Evolutionary conservation across 2,797 vertebrate genomes (phyloP).

Genomic region (Macropodus opercularis): DNA sequence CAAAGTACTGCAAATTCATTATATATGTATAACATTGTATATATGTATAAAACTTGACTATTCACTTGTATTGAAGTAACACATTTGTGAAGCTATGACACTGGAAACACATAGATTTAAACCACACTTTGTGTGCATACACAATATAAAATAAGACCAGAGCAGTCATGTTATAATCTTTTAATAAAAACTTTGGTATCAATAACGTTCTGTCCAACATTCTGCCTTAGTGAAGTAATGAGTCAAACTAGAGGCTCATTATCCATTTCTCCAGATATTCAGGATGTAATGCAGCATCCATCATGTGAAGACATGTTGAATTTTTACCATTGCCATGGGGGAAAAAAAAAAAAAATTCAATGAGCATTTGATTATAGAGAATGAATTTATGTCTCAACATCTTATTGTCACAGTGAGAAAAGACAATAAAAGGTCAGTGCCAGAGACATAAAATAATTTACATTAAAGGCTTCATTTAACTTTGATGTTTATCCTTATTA

Average conservation of each 20-base stretch:
- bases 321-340: slow-evolving; percentile 29
- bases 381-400: slow-evolving; percentile 23
- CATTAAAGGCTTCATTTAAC: slow-evolving; percentile 24
- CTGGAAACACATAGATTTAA: too few relatives aligned
- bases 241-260: slow-evolving; percentile 42
- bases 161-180: slow-evolving; percentile 65
- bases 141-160: slow-evolving; percentile 22
- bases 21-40: too few relatives aligned
- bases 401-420: slow-evolving; percentile 22
- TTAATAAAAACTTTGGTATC: slow-evolving; percentile 85
- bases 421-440: slow-evolving; percentile 61
- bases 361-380: slow-evolving; percentile 8
- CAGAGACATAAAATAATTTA: slow-evolving; percentile 54
- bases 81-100: too few relatives aligned
- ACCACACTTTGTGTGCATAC: slow-evolving; percentile 4
- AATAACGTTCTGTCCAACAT: slow-evolving; percentile 75
- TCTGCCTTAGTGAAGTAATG: slow-evolving; percentile 24
- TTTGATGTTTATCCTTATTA: background rate
- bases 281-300: slow-evolving; percentile 30
- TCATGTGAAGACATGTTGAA: slow-evolving; percentile 18
- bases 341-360: slow-evolving; percentile 31
- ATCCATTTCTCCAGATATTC: slow-evolving; percentile 40
- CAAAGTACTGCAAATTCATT: too few relatives aligned
- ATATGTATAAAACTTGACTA: too few relatives aligned
- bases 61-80: too few relatives aligned